phyloP scores from a whole-genome alignment of 1,140 invertebrate genomes.

The Lordiphosa mommai region DNA sequence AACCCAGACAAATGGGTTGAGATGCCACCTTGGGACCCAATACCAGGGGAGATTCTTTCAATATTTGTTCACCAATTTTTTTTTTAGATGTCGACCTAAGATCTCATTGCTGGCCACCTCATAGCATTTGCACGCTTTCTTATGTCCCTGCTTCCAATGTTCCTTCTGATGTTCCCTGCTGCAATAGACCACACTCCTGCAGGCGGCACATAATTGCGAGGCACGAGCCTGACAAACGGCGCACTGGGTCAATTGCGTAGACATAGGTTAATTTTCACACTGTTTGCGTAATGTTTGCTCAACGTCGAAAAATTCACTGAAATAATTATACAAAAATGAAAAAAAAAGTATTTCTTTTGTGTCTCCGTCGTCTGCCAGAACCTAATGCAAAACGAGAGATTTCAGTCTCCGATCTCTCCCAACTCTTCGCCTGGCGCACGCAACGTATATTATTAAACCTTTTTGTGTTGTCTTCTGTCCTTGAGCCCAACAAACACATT shows the following conservation, averaged over 20 bases:
- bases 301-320: conserved; percentile 57
- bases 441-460: conserved; percentile 60
- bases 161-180: conserved; percentile 85
- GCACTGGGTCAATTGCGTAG: conserved; percentile 66
- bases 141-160: conserved; percentile 86
- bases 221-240: conserved; percentile 82
- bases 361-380: conserved; percentile 28
- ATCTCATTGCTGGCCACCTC: conserved; percentile 73
- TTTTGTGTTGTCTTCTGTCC: background rate
- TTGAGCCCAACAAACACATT: conserved; percentile 25
- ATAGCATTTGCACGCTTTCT: conserved; percentile 82
- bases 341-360: no score
- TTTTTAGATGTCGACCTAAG: conserved; percentile 83
- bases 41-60: conserved; percentile 84
- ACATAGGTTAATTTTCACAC: conserved; percentile 12
- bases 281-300: conserved; percentile 57
- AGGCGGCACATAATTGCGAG: conserved; percentile 83
- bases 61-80: conserved; percentile 84
- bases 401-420: conserved; percentile 29
- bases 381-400: background rate
- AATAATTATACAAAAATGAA: no score
- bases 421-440: conserved; percentile 67
- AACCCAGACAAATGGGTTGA: conserved; percentile 82
- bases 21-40: conserved; percentile 82
- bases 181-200: conserved; percentile 86